Percentiles rank a stretch among this genome's conserved stretches.
These are phyloP conservation scores for Cuniculus paca DNA, from an alignment of 2,797 vertebrate genomes.

Conservation along the genomic window DNA sequence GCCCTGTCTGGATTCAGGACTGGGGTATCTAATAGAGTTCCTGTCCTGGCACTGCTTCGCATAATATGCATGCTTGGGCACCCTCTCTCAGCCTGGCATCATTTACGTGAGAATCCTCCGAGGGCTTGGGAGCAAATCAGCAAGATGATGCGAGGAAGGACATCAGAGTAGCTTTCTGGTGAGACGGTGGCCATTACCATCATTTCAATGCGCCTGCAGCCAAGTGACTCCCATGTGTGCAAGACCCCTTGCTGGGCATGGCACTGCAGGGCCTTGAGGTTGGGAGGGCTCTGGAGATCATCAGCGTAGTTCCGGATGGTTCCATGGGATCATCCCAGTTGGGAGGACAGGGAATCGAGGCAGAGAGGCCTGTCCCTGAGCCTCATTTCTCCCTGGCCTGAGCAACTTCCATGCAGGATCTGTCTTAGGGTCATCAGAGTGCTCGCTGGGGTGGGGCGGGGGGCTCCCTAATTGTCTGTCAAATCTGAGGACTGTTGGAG, in stretches of 20 bases:
- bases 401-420: background rate
- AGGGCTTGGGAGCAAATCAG: background rate
- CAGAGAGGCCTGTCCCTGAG: background rate
- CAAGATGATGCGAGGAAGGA: fast-evolving
- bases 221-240: background rate
- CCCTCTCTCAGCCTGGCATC: background rate
- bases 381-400: background rate
- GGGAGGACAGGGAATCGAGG: background rate
- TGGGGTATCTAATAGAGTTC: fast-evolving
- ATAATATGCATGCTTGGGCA: fast-evolving
- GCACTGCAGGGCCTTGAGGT: background rate
- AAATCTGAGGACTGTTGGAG: background rate
- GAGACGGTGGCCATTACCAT: background rate
- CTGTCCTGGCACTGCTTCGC: background rate
- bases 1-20: background rate
- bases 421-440: background rate
- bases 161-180: background rate
- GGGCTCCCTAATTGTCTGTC: background rate
- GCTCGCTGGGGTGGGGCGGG: too few relatives aligned
- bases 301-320: background rate
- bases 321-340: background rate
- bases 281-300: background rate
- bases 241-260: background rate
- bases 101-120: background rate
- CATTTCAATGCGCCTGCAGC: too few relatives aligned